phyloP scores from a whole-genome alignment of 2,113 vertebrate species.

The Sorex araneus region DNA sequence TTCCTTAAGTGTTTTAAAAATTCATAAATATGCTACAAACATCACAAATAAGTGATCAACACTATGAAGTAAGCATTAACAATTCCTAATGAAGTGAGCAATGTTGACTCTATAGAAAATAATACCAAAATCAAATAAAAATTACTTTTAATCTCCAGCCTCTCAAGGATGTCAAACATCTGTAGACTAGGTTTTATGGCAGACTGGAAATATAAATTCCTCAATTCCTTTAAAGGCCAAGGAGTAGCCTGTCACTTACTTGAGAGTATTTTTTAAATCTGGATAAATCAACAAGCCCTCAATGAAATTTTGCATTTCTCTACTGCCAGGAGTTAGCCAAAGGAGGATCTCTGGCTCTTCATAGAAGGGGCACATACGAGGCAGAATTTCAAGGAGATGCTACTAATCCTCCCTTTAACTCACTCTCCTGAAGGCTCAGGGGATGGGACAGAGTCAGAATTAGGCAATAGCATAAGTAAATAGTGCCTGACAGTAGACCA shows the following conservation, averaged over 20 bases:
- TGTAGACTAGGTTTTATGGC: neutral
- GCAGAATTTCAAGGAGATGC: neutral
- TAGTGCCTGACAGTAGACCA: too few relatives aligned
- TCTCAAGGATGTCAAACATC: neutral
- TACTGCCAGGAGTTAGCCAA: neutral
- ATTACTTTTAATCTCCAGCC: neutral
- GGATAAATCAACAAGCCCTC: neutral
- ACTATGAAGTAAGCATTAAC: neutral
- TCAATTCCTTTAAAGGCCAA: neutral
- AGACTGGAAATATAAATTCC: neutral
- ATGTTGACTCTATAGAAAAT: slow-evolving; percentile 18
- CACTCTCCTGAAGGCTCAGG: neutral
- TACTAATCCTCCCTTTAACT: neutral
- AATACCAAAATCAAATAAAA: neutral
- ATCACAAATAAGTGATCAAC: slow-evolving; percentile 41
- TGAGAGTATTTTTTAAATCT: neutral
- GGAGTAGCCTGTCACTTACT: neutral
- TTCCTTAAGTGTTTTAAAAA: neutral
- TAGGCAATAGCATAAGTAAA: neutral
- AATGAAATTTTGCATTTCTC: neutral
- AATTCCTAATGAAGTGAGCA: neutral
- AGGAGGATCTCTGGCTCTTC: neutral
- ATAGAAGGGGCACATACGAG: neutral
- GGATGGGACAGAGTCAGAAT: neutral
- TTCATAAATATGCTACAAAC: slow-evolving; percentile 33